Conservation (phyloP, 2,888 invertebrate genomes). For the Copidosoma aretas region DNA sequence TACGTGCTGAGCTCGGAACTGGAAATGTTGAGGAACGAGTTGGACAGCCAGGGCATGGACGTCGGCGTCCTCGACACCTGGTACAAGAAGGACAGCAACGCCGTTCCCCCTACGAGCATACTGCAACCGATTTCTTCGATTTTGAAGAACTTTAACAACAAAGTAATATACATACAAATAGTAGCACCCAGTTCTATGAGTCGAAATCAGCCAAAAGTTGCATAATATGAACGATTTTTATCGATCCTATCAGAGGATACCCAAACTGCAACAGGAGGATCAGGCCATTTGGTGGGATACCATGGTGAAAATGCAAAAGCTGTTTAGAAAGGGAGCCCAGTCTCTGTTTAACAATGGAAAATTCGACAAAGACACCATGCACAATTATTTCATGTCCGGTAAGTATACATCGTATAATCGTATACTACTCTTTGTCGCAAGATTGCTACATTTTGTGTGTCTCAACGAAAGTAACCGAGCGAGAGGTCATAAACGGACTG, state of each 20-base stretch:
- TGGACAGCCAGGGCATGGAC: conserved; percentile 83
- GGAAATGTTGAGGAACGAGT: conserved; percentile 83
- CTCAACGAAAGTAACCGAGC: conserved; percentile 81
- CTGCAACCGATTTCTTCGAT: conserved; percentile 97
- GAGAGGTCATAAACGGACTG: conserved; percentile 96
- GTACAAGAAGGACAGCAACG: conserved; percentile 96
- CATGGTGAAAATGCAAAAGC: conserved; percentile 91
- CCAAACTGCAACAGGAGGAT: conserved; percentile 94
- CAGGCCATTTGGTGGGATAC: conserved; percentile 99
- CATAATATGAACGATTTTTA: not conserved
- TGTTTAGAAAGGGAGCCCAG: conserved; percentile 88
- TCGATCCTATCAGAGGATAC: conserved; percentile 73
- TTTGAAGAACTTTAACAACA: conserved; percentile 95
- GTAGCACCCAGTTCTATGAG: too few species aligned
- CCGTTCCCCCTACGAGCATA: conserved; percentile 93
- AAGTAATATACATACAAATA: conserved; percentile 68
- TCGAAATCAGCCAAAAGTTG: too few species aligned
- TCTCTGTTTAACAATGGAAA: conserved; percentile 84
- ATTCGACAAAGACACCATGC: conserved; percentile 91
- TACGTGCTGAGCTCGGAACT: conserved; percentile 92
- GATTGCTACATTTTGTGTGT: conserved; percentile 41
- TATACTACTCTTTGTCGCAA: too few species aligned
- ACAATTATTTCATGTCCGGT: conserved; percentile 99
- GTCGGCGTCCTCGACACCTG: conserved; percentile 86
- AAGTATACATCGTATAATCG: conserved; percentile 51